Evolutionary conservation across 2,113 vertebrate species (phyloP), one percentile per base, ranked within the genome.

Genomic region (Falco punctatus): DNA sequence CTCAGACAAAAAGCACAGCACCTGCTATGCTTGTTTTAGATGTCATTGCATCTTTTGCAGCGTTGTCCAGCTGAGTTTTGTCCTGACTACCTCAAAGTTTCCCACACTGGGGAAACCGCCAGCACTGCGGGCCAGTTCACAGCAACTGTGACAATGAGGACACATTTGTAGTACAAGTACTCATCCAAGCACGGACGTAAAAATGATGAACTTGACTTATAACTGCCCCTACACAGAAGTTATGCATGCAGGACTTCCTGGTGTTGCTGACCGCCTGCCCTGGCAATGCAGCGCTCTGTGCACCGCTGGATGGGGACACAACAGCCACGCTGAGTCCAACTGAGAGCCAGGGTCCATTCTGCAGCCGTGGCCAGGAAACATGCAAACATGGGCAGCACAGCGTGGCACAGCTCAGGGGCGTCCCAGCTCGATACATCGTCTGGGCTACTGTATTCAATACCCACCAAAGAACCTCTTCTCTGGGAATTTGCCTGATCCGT

Each of bases 211-310:
- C 35, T 19, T 11, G 46, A 23, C 55, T 65, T 42, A 48, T 7
- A 38, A 11, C 15, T 5, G 1, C 54, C 38, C 2, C 51, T 18
- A 12, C 58, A 26, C 26, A n/a, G 19, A 46, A 42, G 38, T 28
- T 18, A 33, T 0, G 6, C 6, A 40, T 42, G 7, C 28, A 33
- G 48, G 44, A 24, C 23, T 8, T n/a, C 3, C 4, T 1, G 9
- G 32, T 7, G 48, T 5, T 16, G 24, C 38, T 48, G 79, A 33
- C 15, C 54, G 17, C 33, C 44, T 55, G 20, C 28, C 62, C 33
- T 7, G 52, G 51, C 62, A 13, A 28, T 1, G 13, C 51, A 30
- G 26, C 1, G 19, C 40, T 61, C 38, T 21, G 2, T 1, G 17
- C 1, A 2, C n/a, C 4, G 9, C n/a, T 13, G 49, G 32, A 32